A percentile compares a stretch with the other conserved stretches of the same genome.
phyloP scores from a whole-genome alignment of 2,888 invertebrate genomes.

The Watsonalla cultraria region DNA sequence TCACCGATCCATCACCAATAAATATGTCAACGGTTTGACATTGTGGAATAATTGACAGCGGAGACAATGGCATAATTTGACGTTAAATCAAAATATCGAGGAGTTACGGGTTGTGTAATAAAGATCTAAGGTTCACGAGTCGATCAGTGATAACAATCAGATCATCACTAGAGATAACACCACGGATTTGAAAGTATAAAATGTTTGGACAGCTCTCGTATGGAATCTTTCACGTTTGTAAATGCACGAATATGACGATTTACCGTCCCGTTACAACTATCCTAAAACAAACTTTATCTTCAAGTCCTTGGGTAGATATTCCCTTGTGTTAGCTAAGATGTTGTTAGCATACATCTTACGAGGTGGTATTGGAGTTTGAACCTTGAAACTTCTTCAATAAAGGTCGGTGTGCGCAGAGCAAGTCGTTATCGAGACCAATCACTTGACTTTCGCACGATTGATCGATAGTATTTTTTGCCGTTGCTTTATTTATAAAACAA shows the following conservation, averaged over 20 bases:
- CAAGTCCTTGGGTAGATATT: conserved; percentile 26
- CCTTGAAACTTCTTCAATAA: conserved; percentile 28
- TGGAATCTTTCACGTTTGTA: conserved; percentile 72
- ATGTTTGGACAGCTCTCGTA: conserved; percentile 76
- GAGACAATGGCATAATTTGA: conserved; percentile 69
- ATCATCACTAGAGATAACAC: conserved; percentile 73
- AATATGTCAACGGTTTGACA: conserved; percentile 63
- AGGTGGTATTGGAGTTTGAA: conserved; percentile 19
- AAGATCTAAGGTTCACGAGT: conserved; percentile 74
- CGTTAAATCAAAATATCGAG: conserved; percentile 56
- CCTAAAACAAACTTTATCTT: conserved; percentile 23
- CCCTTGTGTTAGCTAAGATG: conserved; percentile 10
- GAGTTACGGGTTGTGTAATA: conserved; percentile 47
- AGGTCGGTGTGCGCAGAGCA: conserved; percentile 26
- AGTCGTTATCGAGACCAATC: conserved; percentile 58
- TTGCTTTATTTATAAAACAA: conserved; percentile 77
- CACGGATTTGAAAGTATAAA: conserved; percentile 76
- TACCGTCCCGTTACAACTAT: conserved; percentile 20
- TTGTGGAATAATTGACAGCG: conserved; percentile 50
- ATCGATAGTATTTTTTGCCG: conserved; percentile 78
- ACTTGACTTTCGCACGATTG: conserved; percentile 76
- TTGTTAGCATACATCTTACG: conserved; percentile 19
- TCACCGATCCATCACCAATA: conserved; percentile 53
- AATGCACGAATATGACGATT: conserved; percentile 68
- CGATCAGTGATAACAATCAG: conserved; percentile 69